Evolutionary conservation across 2,888 invertebrate species (phyloP), one percentile per base, ranked within the genome.

Genomic region (Drosophila macrospina): DNA sequence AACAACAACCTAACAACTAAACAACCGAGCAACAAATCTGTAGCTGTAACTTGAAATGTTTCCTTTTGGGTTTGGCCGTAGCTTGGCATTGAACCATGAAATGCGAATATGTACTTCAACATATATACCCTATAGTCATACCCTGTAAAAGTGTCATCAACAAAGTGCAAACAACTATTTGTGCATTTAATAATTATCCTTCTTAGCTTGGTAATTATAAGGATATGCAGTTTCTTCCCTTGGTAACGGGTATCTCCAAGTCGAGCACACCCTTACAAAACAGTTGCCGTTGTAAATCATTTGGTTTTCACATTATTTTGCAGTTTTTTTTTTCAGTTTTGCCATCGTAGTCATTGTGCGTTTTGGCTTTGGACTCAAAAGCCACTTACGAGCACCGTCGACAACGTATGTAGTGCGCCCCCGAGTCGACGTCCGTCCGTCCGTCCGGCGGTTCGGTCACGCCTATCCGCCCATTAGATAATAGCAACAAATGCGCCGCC

Each of bases 81-180:
- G 71, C 62, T 72, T 81, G 81, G 81, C 86, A 87, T 87, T 85
- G 88, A 82, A 82, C 88, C 82, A 87, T 87, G 76, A 79, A 87
- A 87, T 79, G 54, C 64, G 64, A 44, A 32, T 20, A 30, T 50
- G 44, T 57, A 51, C 56, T 37, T 72, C 56, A 30, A 30, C 55
- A 13, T n/a, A 34, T 39, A 11, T 45, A 20, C 52, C 20, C 30
- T 39, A 1, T 26, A 11, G 7, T 3, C n/a, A 50, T 54, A 48
- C 56, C 15, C 42, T 13, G 11, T 13, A 26, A 44, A 16, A 41
- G 5, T 0, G 2, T 20, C 20, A 3, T n/a, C 1, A n/a, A 34
- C 39, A 16, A 37, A n/a, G 5, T n/a, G 13, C 6, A 36, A 6
- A 36, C 2, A 13, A 1, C 4, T 6, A 2, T 36, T 7, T n/a